Conservation (phyloP, 2,113 vertebrate species). For the Dicentrarchus labrax region DNA sequence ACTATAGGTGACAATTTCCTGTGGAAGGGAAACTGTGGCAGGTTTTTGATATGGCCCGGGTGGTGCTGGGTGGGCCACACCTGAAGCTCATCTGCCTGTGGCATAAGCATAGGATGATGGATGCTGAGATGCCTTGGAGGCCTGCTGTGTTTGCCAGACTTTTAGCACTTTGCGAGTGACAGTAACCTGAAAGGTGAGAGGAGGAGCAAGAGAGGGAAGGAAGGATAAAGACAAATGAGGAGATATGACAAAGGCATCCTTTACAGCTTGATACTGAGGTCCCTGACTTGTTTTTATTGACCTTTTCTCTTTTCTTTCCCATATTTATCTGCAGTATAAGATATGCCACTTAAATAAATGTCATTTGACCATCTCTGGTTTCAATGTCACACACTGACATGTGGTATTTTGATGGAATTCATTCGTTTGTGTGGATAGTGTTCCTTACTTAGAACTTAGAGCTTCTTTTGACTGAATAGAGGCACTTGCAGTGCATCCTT, state of each 20-base stretch:
- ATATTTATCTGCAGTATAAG: constrained; percentile 48
- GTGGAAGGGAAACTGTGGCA: constrained; percentile 35
- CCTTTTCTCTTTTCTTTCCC: constrained; percentile 61
- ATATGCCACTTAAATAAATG: constrained; percentile 71
- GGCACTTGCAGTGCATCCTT: constrained; percentile 39
- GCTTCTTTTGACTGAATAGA: constrained; percentile 40
- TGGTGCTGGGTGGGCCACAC: constrained; percentile 28
- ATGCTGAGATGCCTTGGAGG: constrained; percentile 43
- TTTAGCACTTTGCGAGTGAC: constrained; percentile 51
- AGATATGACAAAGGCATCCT: constrained; percentile 59
- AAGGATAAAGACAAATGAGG: constrained; percentile 55
- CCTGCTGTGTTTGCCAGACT: constrained; percentile 46
- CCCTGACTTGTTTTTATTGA: constrained; percentile 66
- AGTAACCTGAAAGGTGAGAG: constrained; percentile 61
- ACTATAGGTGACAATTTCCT: constrained; percentile 41
- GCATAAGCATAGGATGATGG: constrained; percentile 30
- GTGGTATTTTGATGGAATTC: constrained; percentile 69
- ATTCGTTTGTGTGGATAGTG: constrained; percentile 18
- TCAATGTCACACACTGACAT: constrained; percentile 62
- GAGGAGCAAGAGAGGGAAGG: constrained; percentile 10
- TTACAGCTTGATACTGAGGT: constrained; percentile 47
- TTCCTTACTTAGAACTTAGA: constrained; percentile 15
- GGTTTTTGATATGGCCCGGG: constrained; percentile 51
- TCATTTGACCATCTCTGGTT: constrained; percentile 66
- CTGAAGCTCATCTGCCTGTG: constrained; percentile 63